Base-by-base conservation (phyloP, 2,113 vertebrate species). In the Setophaga coronata region DNA sequence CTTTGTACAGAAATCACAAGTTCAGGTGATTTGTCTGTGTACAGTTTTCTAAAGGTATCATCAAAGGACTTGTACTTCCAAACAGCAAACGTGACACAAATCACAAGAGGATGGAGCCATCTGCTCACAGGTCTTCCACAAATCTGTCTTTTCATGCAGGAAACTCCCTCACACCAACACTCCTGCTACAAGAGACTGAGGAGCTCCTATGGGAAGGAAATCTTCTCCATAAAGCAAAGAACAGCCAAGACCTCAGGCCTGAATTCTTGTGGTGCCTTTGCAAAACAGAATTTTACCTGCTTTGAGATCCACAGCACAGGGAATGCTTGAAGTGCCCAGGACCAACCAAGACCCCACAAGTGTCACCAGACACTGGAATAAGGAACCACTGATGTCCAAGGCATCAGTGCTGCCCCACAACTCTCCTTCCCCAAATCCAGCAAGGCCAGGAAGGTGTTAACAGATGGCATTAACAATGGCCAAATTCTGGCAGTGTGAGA, bases 191-290 rank as follows among this genome's bases (percentile, higher is more conserved):
- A 16, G 24, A 69, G 31, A 10, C 11, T 6, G 5, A 33, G 25
- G 14, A 42, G 33, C 1, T 53, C 14, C 18, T 2, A 4, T 1
- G 43, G 34, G 40, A 54, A 20, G 38, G 48, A 40, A 58, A 54
- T 18, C 57, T 56, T 36, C 61, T 42, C 48, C 31, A 6, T 0
- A 11, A 60, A 87, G n/a, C 67, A 28, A 11, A 0, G 6, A 64
- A 15, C 25, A 82, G 29, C 33, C 34, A 54, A 0, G 0, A 33
- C 34, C 65, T 57, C 19, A 4, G 38, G 66, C 23, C 51, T 7
- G 1, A 28, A 42, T 21, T 8, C 17, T 12, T 2, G 7, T 1
- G 3, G 24, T 3, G 0, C 18, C 62, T 74, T 12, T 40, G 40
- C 20, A 66, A 38, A 62, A 24, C 0, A 25, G 23, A 3, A 10